Base-by-base conservation (phyloP, 2,797 vertebrate species). In the Sebastes taczanowskii region DNA sequence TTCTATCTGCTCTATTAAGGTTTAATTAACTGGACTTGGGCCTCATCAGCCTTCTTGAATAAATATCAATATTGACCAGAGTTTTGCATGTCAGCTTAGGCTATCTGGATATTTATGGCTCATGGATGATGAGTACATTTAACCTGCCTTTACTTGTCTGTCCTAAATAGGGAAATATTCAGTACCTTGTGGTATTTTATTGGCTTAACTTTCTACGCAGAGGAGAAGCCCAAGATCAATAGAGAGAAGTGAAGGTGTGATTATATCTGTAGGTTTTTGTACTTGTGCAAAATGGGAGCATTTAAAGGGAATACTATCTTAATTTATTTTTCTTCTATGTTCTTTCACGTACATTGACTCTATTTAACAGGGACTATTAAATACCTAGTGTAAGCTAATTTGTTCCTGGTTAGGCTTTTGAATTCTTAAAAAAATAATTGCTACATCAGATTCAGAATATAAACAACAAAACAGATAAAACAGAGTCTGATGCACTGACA, bases 11-110 rank as follows among this genome's bases (percentile, higher is more conserved):
- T 85, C 78, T 87, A 91, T 92, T 91, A 86, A 65, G 82, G 70
- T 81, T 87, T 91, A 91, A 94, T 94, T 88, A 86, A 86, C 82
- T 82, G 79, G 82, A 86, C 89, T 80, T 63, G 63, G 71, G 79
- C 73, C 81, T 91, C 86, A 89, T 93, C 82, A 82, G 76, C 64
- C 55, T 69, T 59, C 85, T 77, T 86, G 71, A 89, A 87, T 91
- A 91, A 91, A 92, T 75, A 89, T 86, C 78, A 91, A 84, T 92
- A 88, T 91, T 94, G 87, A 93, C 86, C 82, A 80, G 77, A 87
- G 87, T 90, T 89, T 86, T 82, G 68, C 69, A 78, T 63, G 73
- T 85, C 88, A 88, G 49, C 71, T 84, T 61, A 73, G 60, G 66
- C 64, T 85, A 66, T 89, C 72, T 75, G 78, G 58, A 66, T 82